phyloP scores from a whole-genome alignment of 2,113 vertebrate genomes.

The Xenopus borealis region DNA sequence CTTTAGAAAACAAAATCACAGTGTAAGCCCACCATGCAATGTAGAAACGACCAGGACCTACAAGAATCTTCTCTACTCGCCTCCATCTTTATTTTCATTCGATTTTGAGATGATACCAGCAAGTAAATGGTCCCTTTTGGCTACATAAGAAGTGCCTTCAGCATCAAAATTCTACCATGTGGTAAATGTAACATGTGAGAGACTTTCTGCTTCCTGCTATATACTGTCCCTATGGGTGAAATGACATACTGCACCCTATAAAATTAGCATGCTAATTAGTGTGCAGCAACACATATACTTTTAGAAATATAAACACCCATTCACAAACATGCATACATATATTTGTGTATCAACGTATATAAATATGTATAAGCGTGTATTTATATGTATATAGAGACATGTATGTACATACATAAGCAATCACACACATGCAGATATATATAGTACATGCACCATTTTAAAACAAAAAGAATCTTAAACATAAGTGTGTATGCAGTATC shows the following conservation, averaged over 20 bases:
- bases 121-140: background rate
- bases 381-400: constrained; percentile 14
- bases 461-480: no score
- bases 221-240: background rate
- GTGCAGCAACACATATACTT: constrained; percentile 8
- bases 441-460: background rate
- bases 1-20: constrained; percentile 91
- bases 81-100: background rate
- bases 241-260: background rate
- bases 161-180: background rate
- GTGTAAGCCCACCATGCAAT: constrained; percentile 1
- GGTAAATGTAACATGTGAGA: background rate
- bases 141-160: background rate
- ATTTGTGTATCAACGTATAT: constrained; percentile 5
- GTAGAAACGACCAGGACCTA: background rate
- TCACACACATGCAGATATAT: background rate
- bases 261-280: background rate
- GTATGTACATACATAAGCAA: constrained; percentile 1
- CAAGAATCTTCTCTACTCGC: background rate
- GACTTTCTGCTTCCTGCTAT: background rate
- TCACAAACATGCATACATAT: constrained; percentile 10
- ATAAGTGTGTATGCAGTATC: background rate
- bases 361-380: constrained; percentile 9
- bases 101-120: background rate
- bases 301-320: constrained; percentile 9